These are phyloP conservation scores for Ethmia dodecea DNA, from an alignment of 2,888 invertebrate genomes.

Conservation along the genomic window DNA sequence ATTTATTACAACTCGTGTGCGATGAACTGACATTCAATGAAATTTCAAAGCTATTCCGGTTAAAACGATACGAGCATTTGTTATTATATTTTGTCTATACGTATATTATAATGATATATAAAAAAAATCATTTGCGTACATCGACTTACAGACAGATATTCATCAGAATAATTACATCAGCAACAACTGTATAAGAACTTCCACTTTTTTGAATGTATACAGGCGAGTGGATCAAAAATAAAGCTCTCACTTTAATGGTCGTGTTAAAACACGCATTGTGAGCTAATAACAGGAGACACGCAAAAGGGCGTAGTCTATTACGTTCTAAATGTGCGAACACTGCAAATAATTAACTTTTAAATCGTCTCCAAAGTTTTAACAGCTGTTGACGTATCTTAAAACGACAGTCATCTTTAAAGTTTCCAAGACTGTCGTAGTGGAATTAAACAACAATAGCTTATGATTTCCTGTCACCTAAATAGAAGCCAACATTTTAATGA, in stretches of 20 bases:
- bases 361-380: constrained; percentile 29
- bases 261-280: constrained; percentile 30
- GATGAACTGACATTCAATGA: constrained; percentile 12
- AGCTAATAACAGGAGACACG: constrained; percentile 37
- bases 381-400: constrained; percentile 28
- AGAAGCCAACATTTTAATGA: constrained; percentile 50
- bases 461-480: constrained; percentile 44
- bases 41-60: constrained; percentile 14
- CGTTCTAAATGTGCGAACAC: constrained; percentile 34
- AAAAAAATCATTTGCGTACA: too few relatives aligned
- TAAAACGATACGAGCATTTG: too few relatives aligned
- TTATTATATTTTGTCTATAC: too few relatives aligned
- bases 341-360: constrained; percentile 33
- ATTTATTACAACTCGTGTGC: constrained; percentile 5
- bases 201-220: too few relatives aligned
- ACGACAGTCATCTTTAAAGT: constrained; percentile 28
- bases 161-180: too few relatives aligned
- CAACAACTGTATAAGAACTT: too few relatives aligned
- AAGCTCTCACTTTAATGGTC: constrained; percentile 28
- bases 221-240: constrained; percentile 17
- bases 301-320: constrained; percentile 35
- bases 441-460: constrained; percentile 46
- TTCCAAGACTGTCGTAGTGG: constrained; percentile 25
- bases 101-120: too few relatives aligned
- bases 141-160: too few relatives aligned